phyloP scores from a whole-genome alignment of 2,113 vertebrate species.

The Marmota monax region DNA sequence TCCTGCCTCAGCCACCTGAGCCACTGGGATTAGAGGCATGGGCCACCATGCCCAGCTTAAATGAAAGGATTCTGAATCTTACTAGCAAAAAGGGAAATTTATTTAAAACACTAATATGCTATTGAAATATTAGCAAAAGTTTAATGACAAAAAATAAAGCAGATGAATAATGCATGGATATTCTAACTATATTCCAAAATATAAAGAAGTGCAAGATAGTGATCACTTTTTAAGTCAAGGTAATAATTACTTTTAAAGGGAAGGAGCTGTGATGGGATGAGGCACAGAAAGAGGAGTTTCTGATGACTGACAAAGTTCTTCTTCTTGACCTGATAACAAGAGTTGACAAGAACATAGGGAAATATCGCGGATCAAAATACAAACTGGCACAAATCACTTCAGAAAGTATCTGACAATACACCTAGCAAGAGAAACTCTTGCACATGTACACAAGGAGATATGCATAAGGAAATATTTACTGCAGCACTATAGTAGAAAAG shows the following conservation, averaged over 20 bases:
- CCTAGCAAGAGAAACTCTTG: background rate
- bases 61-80: no score
- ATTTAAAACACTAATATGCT: no score
- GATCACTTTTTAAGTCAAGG: background rate
- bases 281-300: background rate
- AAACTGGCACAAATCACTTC: constrained; percentile 6
- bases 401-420: constrained; percentile 8
- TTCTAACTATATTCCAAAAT: background rate
- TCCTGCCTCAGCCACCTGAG: no score
- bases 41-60: no score
- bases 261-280: background rate
- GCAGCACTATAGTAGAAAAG: background rate
- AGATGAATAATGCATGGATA: background rate
- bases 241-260: background rate
- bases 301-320: background rate
- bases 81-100: no score
- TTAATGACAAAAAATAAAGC: background rate
- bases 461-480: background rate
- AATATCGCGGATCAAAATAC: background rate
- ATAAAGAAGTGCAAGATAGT: background rate
- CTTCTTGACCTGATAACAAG: background rate
- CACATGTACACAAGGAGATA: background rate
- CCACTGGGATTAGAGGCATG: no score
- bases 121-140: no score
- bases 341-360: background rate